Conservation (phyloP, 2,113 vertebrate species). For the Podarcis raffonei region DNA sequence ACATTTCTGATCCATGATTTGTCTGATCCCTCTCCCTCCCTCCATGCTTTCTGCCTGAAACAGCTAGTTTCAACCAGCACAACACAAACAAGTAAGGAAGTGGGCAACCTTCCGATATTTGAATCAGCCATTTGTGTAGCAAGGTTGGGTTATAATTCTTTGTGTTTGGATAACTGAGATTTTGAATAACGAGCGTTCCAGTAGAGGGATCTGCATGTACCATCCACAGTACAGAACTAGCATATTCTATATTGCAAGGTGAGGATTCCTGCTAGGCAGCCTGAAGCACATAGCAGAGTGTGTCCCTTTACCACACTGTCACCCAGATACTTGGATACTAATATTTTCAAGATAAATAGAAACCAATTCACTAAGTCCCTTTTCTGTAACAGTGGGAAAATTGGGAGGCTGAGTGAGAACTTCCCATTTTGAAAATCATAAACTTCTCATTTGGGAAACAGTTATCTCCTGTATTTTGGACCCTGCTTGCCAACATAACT, state of each 20-base stretch:
- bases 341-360: neutral
- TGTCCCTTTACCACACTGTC: neutral
- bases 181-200: no score
- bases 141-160: no score
- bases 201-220: no score
- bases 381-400: constrained; percentile 36
- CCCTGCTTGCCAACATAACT: constrained; percentile 37
- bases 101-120: no score
- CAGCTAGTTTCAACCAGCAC: no score
- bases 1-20: no score
- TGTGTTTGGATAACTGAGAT: no score
- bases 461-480: constrained; percentile 34
- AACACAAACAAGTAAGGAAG: no score
- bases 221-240: no score
- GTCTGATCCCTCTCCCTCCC: no score
- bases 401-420: constrained; percentile 8
- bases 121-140: no score
- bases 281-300: neutral
- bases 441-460: constrained; percentile 38
- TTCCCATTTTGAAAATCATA: constrained; percentile 20
- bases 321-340: neutral
- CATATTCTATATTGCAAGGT: neutral
- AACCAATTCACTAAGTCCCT: neutral
- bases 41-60: no score
- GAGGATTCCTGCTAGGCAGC: neutral